Evolutionary conservation across 2,797 vertebrate genomes (phyloP).

Genomic region (Tragopan temminckii): DNA sequence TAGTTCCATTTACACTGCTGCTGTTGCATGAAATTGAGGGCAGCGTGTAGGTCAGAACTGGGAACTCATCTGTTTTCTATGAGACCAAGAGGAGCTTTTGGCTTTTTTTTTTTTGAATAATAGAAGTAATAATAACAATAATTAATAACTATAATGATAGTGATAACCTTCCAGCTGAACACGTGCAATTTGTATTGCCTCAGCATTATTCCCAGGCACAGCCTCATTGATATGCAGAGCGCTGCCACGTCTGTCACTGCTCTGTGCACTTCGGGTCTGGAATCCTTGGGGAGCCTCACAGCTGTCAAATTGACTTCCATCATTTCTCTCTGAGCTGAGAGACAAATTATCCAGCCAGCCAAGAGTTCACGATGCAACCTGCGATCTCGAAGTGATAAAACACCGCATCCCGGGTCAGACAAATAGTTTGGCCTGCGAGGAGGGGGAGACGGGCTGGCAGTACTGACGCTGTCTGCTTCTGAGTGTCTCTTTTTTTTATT

Average conservation of each 20-base stretch:
- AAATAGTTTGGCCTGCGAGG: neutral
- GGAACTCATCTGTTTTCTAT: neutral
- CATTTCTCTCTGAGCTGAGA: slow-evolving; percentile 74
- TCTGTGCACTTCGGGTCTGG: slow-evolving; percentile 74
- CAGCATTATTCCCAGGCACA: slow-evolving; percentile 72
- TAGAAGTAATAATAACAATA: slow-evolving; percentile 72
- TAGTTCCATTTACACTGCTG: fast-evolving
- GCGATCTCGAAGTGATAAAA: slow-evolving; percentile 71
- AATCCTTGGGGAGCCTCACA: slow-evolving; percentile 80
- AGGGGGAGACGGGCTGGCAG: neutral
- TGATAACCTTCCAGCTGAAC: slow-evolving; percentile 73
- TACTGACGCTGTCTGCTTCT: neutral
- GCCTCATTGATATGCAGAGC: slow-evolving; percentile 79
- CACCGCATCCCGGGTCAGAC: slow-evolving; percentile 30
- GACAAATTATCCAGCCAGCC: slow-evolving; percentile 79
- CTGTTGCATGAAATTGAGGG: neutral
- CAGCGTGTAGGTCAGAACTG: neutral
- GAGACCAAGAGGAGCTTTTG: slow-evolving; percentile 2
- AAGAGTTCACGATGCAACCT: slow-evolving; percentile 68
- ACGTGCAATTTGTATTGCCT: slow-evolving; percentile 72
- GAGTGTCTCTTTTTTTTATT: neutral
- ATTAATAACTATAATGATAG: slow-evolving; percentile 73
- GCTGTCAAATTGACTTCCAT: slow-evolving; percentile 83
- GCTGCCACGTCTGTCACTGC: slow-evolving; percentile 77
- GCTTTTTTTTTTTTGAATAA: slow-evolving; percentile 43